Evolutionary conservation across 2,797 vertebrate species (phyloP).

Genomic region (Sylvia borin): DNA sequence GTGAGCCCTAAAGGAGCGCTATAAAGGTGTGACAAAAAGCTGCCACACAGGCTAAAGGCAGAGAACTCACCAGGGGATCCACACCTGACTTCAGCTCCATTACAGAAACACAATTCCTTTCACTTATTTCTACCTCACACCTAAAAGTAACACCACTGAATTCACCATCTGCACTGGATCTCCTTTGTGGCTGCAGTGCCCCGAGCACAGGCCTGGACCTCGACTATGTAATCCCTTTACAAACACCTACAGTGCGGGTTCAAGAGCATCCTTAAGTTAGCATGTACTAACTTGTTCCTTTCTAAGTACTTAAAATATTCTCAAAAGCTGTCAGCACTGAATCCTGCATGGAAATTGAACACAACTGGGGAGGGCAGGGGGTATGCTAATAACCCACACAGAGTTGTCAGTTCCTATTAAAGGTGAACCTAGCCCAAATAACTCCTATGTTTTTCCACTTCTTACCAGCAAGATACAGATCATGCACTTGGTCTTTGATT

Average conservation of each 20-base stretch:
- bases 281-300: neutral
- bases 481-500: neutral
- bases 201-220: neutral
- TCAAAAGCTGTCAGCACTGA: neutral
- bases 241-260: neutral
- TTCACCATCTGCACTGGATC: neutral
- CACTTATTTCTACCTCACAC: neutral
- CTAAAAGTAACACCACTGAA: neutral
- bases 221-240: neutral
- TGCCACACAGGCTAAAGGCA: neutral
- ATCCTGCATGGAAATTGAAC: neutral
- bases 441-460: neutral
- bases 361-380: accelerated
- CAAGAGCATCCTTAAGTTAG: neutral
- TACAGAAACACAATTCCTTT: neutral
- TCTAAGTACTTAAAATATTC: neutral
- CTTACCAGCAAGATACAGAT: neutral
- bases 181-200: neutral
- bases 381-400: neutral
- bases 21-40: neutral
- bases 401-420: neutral
- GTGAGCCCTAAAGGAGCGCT: neutral
- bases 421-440: neutral
- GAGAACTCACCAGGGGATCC: neutral
- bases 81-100: neutral